These are phyloP conservation scores for Neocrepidodera transversa DNA, from an alignment of 2,888 invertebrate genomes.

Conservation along the genomic window DNA sequence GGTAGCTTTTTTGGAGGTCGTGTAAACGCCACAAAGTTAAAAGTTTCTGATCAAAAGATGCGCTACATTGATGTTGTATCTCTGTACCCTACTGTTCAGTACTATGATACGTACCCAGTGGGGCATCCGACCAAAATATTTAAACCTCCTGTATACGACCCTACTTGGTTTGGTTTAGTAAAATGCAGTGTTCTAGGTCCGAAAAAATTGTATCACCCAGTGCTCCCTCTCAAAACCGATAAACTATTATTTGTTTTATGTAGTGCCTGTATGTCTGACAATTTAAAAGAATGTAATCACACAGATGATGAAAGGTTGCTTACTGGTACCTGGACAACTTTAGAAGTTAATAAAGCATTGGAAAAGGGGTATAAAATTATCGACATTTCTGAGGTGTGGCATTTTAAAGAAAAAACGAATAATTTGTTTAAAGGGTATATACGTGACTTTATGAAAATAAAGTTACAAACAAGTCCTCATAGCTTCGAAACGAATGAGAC, in stretches of 20 bases:
- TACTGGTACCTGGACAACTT: too few species aligned
- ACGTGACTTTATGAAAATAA: too few species aligned
- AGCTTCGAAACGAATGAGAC: constrained; percentile 31
- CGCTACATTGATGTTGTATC: constrained; percentile 38
- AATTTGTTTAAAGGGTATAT: constrained; percentile 31
- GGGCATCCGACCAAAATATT: constrained; percentile 38
- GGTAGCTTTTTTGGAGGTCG: not conserved
- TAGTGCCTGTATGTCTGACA: too few species aligned
- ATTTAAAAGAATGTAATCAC: constrained; percentile 12
- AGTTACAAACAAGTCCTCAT: constrained; percentile 25
- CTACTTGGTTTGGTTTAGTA: too few species aligned
- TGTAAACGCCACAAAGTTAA: not conserved
- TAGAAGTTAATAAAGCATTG: too few species aligned
- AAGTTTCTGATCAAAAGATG: constrained; percentile 31
- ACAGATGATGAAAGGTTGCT: too few species aligned
- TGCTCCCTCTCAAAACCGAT: constrained; percentile 1
- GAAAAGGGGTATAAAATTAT: too few species aligned
- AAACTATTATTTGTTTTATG: too few species aligned
- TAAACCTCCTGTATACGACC: constrained; percentile 22
- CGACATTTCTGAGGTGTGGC: too few species aligned
- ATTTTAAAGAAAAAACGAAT: too few species aligned
- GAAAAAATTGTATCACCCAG: too few species aligned
- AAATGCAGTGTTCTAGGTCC: too few species aligned
- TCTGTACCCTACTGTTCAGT: constrained; percentile 40
- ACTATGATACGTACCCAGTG: constrained; percentile 38